phyloP scores from a whole-genome alignment of 2,113 vertebrate genomes.

The Trematomus loennbergii region DNA sequence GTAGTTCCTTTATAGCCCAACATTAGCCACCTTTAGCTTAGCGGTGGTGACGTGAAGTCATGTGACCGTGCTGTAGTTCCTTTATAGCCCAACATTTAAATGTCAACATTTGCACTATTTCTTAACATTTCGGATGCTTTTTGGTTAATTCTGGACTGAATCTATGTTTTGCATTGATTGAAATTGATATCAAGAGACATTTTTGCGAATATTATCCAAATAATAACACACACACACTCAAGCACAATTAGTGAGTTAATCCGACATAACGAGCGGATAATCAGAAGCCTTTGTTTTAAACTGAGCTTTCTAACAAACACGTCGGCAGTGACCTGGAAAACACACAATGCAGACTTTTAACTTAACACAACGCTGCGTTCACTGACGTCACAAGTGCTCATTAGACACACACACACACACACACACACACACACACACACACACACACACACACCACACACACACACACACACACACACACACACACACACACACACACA shows the following conservation, averaged over 20 bases:
- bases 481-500: slow-evolving; percentile 1
- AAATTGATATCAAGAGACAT: no score
- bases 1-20: no score
- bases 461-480: neutral
- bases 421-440: neutral
- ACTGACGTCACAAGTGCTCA: slow-evolving; percentile 43
- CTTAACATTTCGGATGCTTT: no score
- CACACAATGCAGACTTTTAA: slow-evolving; percentile 77
- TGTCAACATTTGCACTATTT: no score
- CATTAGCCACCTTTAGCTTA: no score
- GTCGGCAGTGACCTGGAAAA: slow-evolving; percentile 76
- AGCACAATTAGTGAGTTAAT: slow-evolving; percentile 53
- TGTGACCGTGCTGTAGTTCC: no score
- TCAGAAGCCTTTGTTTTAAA: slow-evolving; percentile 46
- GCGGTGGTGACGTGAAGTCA: no score
- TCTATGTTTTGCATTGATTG: no score
- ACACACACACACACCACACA: no score
- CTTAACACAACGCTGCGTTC: slow-evolving; percentile 70
- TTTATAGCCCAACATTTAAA: no score
- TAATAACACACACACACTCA: slow-evolving; percentile 31
- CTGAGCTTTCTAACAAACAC: slow-evolving; percentile 48
- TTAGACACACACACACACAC: slow-evolving; percentile 3
- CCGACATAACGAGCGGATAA: slow-evolving; percentile 37
- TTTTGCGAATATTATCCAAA: no score
- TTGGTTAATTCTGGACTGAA: no score